phyloP scores from a whole-genome alignment of 2,797 vertebrate genomes.

The Hozukius guyotensis region DNA sequence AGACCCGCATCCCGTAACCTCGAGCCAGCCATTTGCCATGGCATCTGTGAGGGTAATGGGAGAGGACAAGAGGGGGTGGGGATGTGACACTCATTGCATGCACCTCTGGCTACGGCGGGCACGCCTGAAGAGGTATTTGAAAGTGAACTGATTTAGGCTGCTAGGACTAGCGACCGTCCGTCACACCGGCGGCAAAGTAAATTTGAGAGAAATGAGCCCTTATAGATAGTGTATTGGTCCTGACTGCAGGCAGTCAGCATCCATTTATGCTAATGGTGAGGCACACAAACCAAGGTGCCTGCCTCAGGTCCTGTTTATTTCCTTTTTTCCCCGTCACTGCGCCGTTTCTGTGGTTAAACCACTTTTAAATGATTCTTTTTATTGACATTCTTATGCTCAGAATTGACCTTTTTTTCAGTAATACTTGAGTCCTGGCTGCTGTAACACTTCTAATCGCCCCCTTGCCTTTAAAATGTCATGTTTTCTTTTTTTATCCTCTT shows the following conservation, averaged over 20 bases:
- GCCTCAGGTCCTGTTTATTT: constrained; percentile 55
- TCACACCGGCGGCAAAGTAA: constrained; percentile 77
- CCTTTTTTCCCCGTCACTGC: not conserved
- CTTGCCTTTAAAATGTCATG: not conserved
- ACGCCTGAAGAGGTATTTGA: constrained; percentile 73
- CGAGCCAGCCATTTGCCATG: constrained; percentile 69
- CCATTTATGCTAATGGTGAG: constrained; percentile 75
- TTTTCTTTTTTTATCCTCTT: constrained; percentile 20
- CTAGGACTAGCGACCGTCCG: constrained; percentile 67
- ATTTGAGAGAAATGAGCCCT: constrained; percentile 78
- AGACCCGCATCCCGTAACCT: constrained; percentile 59
- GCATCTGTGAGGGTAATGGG: constrained; percentile 76
- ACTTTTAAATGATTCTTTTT: constrained; percentile 11
- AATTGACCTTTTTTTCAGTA: constrained; percentile 7
- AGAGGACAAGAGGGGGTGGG: constrained; percentile 74
- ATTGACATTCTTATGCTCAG: not conserved
- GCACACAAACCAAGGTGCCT: constrained; percentile 63
- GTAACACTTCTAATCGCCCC: constrained; percentile 23
- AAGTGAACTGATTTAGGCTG: constrained; percentile 78
- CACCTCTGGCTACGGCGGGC: constrained; percentile 63
- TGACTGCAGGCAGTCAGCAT: constrained; percentile 79
- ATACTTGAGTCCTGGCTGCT: not conserved
- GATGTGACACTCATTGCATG: constrained; percentile 73
- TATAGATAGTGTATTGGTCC: constrained; percentile 77
- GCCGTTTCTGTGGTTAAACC: constrained; percentile 37